Evolutionary conservation across 2,888 invertebrate genomes (phyloP), one percentile per base, ranked within the genome.

Genomic region (Ornithoptera alexandrae): DNA sequence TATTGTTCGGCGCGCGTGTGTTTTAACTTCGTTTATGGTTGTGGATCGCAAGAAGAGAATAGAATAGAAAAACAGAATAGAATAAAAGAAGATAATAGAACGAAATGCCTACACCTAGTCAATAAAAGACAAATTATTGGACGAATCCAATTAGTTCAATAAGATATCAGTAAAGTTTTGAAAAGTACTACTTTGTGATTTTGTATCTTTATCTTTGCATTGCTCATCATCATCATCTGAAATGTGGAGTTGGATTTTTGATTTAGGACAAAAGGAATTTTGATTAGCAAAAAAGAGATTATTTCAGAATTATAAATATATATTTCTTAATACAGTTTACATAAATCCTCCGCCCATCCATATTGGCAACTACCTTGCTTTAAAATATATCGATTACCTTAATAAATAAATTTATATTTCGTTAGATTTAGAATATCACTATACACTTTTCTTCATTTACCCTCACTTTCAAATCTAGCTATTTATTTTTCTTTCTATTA

Each of bases 91-190:
- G 46, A 46, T 46, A 46, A 58, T 18, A 53, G 24, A 63, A 20
- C 20, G 30, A 53, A 53, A 24, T 57, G 36, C 24, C 46, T 22
- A 50, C 22, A 30, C 66, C 66, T 66, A 66, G 66, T 66, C 66
- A 66, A 60, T 66, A 50, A 12, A 46, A 50, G 18, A 10, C 7
- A 46, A 66, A 66, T 53, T 10, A 56, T 60, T 60, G 24, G 57
- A 58, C 5, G 2, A 22, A 58, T 58, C 22, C 57, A 58, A 24
- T 58, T 58, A 58, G 12, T 58, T 58, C 18, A 12, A 57, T 57
- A 57, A 58, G 10, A 15, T 0, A 15, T 46, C 46, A 12, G 46
- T 46, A n/a, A 53, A 53, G 53, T n/a, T 53, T n/a, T 6, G 53
- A n/a, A 46, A 53, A n/a, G 15, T 17, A 17, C 17, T 1, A 18